phyloP scores from a whole-genome alignment of 2,888 invertebrate species.

The Eristalis intricaria region DNA sequence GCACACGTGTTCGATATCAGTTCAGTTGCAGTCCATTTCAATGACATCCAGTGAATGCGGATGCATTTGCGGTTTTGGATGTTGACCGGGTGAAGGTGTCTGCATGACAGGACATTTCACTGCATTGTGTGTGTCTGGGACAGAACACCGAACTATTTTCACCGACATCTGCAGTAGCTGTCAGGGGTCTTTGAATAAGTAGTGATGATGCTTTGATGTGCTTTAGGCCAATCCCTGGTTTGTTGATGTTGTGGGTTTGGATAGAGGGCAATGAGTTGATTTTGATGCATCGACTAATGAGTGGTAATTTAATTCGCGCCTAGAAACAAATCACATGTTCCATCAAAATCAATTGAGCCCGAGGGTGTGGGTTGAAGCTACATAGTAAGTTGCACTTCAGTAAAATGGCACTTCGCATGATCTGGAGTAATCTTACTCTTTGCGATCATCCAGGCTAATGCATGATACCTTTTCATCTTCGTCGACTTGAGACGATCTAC shows the following conservation, averaged over 20 bases:
- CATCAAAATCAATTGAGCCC: too few species aligned
- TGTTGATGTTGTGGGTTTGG: neutral
- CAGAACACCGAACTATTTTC: neutral
- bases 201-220: neutral
- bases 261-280: neutral
- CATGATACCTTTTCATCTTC: too few species aligned
- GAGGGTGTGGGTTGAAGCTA: too few species aligned
- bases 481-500: too few species aligned
- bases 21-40: neutral
- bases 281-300: too few species aligned
- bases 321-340: too few species aligned
- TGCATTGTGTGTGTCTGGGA: neutral
- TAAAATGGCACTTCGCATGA: too few species aligned
- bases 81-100: neutral
- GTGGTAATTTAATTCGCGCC: too few species aligned
- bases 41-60: neutral
- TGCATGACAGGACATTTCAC: neutral
- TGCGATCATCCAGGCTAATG: too few species aligned
- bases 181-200: neutral
- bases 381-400: too few species aligned
- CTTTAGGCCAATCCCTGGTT: neutral
- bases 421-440: too few species aligned
- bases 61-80: neutral
- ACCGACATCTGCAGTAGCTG: neutral
- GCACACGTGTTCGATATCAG: neutral